phyloP scores from a whole-genome alignment of 1,140 invertebrate species.

The Aphelinus certus region DNA sequence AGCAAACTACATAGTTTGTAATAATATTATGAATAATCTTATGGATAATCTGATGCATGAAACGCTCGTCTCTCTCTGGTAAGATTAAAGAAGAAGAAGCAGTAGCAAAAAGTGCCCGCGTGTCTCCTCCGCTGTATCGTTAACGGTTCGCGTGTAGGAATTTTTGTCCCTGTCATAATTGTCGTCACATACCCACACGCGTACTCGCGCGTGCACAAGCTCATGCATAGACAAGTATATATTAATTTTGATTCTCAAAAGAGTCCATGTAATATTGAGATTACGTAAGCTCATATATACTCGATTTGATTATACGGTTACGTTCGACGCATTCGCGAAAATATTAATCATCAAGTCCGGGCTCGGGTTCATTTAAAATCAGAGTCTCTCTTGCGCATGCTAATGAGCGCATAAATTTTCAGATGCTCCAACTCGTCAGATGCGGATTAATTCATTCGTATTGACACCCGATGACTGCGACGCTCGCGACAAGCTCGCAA shows the following conservation, averaged over 20 bases:
- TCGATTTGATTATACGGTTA: conserved; percentile 17
- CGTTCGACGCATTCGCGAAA: not conserved
- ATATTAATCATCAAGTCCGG: not conserved
- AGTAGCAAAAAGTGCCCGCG: not conserved
- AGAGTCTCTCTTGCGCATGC: not conserved
- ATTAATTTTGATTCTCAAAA: not conserved
- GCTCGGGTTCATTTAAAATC: conserved; percentile 19
- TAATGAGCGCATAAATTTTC: too few species aligned
- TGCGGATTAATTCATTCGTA: too few species aligned
- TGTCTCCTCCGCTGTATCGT: not conserved
- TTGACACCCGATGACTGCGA: too few species aligned
- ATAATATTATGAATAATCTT: conserved; percentile 19
- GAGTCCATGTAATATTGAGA: conserved; percentile 9
- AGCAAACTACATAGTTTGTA: too few species aligned
- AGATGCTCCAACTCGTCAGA: too few species aligned
- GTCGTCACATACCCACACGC: not conserved
- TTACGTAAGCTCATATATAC: not conserved
- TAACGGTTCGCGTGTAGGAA: not conserved
- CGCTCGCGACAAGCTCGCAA: too few species aligned
- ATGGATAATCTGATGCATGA: conserved; percentile 18
- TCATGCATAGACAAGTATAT: too few species aligned
- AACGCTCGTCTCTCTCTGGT: conserved; percentile 9
- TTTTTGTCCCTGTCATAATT: conserved; percentile 5
- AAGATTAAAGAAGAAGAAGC: not conserved
- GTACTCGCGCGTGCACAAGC: too few species aligned